phyloP scores from a whole-genome alignment of 2,888 invertebrate species.

The Cantharis nigra region DNA sequence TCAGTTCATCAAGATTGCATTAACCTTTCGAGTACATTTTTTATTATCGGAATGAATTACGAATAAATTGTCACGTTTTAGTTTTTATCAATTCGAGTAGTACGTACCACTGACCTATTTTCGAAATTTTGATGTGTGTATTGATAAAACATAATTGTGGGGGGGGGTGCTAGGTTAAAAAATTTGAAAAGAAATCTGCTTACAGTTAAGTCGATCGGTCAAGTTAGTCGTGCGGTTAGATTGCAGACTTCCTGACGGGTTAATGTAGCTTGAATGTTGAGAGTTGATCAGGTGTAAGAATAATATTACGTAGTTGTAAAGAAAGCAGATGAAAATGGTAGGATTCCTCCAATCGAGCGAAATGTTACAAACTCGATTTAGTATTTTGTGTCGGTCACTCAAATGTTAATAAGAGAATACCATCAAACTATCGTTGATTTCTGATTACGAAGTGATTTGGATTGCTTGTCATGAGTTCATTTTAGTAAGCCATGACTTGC shows the following conservation, averaged over 20 bases:
- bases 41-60: not conserved
- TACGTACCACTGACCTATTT: not conserved
- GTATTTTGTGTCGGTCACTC: conserved; percentile 27
- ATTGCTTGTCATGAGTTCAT: conserved; percentile 44
- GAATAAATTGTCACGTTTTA: not conserved
- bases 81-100: not conserved
- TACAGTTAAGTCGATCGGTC: not conserved
- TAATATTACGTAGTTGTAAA: not conserved
- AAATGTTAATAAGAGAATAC: conserved; percentile 36
- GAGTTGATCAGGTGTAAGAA: not conserved
- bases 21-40: not conserved
- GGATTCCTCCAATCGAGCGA: not conserved
- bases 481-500: conserved; percentile 41
- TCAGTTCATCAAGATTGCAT: not conserved
- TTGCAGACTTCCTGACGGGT: not conserved
- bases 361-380: not conserved
- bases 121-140: not conserved
- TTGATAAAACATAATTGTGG: too few relatives aligned
- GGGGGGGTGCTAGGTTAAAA: too few relatives aligned
- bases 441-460: conserved; percentile 40
- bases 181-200: too few relatives aligned
- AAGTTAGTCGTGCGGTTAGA: not conserved
- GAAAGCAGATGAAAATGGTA: not conserved
- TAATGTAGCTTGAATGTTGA: not conserved
- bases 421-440: conserved; percentile 36